Conservation (phyloP, 2,113 vertebrate genomes). For the Myotis davidii region DNA sequence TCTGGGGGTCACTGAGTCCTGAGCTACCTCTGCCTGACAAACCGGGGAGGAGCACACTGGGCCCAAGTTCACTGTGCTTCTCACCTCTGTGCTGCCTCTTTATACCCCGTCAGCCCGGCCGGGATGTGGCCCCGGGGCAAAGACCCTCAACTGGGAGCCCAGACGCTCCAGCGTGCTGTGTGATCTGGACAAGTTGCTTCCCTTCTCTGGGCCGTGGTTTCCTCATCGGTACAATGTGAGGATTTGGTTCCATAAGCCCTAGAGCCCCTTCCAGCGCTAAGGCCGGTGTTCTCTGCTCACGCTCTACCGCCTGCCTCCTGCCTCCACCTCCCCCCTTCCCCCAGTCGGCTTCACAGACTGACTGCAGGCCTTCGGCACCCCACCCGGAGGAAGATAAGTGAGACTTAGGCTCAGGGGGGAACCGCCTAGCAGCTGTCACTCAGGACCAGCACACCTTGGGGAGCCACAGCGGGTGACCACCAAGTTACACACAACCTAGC, state of each 20-base stretch:
- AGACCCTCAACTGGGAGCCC: not conserved
- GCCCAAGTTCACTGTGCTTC: not conserved
- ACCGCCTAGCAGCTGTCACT: not conserved
- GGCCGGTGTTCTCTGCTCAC: not conserved
- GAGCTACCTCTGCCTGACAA: fast-evolving
- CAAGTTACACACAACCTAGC: not conserved
- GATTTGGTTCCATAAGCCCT: not conserved
- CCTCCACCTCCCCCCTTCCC: too few species aligned
- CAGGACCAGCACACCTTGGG: fast-evolving
- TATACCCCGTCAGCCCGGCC: fast-evolving
- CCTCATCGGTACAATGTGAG: not conserved
- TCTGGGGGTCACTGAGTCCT: not conserved
- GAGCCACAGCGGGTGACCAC: not conserved
- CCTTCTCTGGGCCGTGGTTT: not conserved
- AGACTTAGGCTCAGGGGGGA: not conserved
- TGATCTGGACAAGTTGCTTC: not conserved
- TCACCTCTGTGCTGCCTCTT: fast-evolving
- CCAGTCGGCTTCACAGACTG: not conserved
- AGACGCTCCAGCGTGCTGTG: not conserved
- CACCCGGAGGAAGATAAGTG: not conserved
- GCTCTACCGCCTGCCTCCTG: not conserved
- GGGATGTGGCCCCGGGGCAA: not conserved
- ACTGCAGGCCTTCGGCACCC: not conserved
- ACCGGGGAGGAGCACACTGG: not conserved
- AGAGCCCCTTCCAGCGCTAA: not conserved